These are phyloP conservation scores for Agrochola macilenta DNA, from an alignment of 2,888 invertebrate species.

Conservation along the genomic window DNA sequence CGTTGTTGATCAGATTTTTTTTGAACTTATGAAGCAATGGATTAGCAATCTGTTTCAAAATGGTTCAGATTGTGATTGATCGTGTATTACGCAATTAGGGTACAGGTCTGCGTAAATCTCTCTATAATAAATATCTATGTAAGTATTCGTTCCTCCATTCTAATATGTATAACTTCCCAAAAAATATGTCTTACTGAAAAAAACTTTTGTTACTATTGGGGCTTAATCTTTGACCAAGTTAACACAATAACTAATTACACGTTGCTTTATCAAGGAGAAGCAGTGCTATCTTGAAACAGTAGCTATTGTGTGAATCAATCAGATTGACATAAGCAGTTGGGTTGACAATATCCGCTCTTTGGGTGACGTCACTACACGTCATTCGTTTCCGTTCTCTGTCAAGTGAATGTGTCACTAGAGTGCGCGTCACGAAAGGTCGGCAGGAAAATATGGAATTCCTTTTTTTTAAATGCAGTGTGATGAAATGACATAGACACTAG, in stretches of 20 bases:
- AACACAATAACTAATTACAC: not conserved
- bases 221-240: not conserved
- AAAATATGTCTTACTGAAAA: not conserved
- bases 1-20: too few species aligned
- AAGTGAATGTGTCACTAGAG: not conserved
- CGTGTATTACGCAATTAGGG: too few species aligned
- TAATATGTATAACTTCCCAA: not conserved
- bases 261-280: not conserved
- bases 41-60: too few species aligned
- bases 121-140: too few species aligned
- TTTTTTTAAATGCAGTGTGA: too few species aligned
- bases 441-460: too few species aligned
- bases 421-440: too few species aligned
- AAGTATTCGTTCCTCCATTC: not conserved
- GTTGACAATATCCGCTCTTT: conserved; percentile 2
- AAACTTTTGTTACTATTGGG: not conserved
- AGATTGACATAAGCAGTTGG: not conserved
- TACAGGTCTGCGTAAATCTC: too few species aligned
- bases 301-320: conserved; percentile 15
- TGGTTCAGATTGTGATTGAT: too few species aligned
- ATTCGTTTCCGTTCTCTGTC: not conserved
- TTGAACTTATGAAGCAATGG: too few species aligned
- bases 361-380: not conserved
- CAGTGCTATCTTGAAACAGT: not conserved
- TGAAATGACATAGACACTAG: too few species aligned